A percentile compares a stretch with the other conserved stretches of the same genome.
Conservation (phyloP, 2,113 vertebrate genomes). For the Oceanodroma tethys region DNA sequence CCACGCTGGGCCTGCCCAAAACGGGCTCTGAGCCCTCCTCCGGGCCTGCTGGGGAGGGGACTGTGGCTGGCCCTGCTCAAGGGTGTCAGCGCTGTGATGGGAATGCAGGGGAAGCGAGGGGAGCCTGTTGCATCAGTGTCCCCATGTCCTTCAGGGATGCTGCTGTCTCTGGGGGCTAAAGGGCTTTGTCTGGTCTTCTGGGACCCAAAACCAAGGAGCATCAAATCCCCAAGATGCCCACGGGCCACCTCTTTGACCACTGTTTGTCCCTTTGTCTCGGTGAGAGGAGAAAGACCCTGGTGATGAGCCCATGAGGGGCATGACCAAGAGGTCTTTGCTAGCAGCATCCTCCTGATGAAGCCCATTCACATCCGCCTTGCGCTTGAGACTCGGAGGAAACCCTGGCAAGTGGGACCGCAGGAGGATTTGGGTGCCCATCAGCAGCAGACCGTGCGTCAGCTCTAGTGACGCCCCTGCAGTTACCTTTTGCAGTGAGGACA, state of each 20-base stretch:
- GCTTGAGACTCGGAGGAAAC: background rate
- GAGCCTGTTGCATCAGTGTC: background rate
- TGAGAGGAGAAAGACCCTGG: background rate
- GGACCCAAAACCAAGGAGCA: background rate
- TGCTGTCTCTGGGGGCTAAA: background rate
- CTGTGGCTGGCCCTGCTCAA: background rate
- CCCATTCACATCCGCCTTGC: accelerated
- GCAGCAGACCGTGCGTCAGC: background rate
- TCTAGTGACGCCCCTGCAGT: accelerated
- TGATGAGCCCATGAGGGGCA: background rate
- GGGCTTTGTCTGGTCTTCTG: background rate
- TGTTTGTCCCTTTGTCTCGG: background rate
- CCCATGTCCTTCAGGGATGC: background rate
- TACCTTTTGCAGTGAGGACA: background rate
- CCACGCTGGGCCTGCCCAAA: accelerated
- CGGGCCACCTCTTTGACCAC: background rate
- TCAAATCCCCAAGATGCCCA: background rate
- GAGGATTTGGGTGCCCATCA: background rate
- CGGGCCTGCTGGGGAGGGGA: accelerated
- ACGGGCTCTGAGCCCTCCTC: accelerated
- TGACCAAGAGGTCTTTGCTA: background rate
- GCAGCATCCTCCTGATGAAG: background rate
- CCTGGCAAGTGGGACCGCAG: background rate
- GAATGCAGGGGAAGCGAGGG: background rate
- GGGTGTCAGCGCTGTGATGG: background rate